Conservation (phyloP, 2,113 vertebrate species). For the Lasiurus borealis region DNA sequence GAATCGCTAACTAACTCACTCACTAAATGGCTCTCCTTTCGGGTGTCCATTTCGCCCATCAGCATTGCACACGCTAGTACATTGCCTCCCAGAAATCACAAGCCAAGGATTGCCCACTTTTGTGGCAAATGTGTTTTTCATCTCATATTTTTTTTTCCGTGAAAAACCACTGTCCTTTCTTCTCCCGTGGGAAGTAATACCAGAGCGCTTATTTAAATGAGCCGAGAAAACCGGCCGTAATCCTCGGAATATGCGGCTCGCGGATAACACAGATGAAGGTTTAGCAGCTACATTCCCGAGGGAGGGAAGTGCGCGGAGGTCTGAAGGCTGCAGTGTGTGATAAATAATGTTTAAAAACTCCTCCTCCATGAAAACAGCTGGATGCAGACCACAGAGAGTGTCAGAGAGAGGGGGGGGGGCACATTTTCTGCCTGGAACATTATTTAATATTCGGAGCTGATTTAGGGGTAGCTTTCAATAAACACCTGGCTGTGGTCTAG, state of each 20-base stretch:
- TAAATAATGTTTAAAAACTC: background rate
- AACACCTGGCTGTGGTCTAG: background rate
- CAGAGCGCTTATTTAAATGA: slow-evolving; percentile 16
- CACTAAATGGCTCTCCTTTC: background rate
- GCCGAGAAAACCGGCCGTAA: background rate
- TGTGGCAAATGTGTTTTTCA: background rate
- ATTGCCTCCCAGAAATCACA: background rate
- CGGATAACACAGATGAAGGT: background rate
- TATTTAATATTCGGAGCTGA: background rate
- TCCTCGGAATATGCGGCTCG: background rate
- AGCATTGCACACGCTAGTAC: background rate
- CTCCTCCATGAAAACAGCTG: background rate
- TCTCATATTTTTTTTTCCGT: background rate
- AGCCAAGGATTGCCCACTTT: background rate
- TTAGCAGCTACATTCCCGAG: background rate
- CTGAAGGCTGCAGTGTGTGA: background rate
- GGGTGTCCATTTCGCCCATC: background rate
- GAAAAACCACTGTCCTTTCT: background rate
- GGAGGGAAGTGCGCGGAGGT: background rate
- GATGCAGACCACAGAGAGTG: slow-evolving; percentile 25
- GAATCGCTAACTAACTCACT: too few relatives aligned
- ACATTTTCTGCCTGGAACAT: background rate
- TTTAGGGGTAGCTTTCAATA: background rate
- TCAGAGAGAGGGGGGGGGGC: background rate
- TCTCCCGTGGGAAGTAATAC: background rate